Evolutionary conservation across 1,140 invertebrate species (phyloP).

Genomic region (Drosophila persimilis): DNA sequence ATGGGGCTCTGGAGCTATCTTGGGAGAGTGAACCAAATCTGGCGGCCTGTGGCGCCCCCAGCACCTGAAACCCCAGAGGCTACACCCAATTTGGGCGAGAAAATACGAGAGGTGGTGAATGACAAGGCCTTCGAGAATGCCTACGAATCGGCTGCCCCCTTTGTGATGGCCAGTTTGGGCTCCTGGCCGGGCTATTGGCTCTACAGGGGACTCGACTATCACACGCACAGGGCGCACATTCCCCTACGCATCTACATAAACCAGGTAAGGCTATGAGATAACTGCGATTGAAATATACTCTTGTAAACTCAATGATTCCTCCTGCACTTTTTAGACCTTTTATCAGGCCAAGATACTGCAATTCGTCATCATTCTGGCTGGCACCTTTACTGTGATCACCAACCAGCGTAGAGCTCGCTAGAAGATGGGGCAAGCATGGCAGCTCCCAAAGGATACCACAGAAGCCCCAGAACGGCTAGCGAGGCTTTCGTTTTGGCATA

Average conservation of each 20-base stretch:
- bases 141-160: conserved; percentile 50
- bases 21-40: no score
- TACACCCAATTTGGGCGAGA: conserved; percentile 57
- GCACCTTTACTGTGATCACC: conserved; percentile 44
- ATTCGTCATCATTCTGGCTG: conserved; percentile 58
- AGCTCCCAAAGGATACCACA: no score
- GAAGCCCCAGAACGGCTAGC: no score
- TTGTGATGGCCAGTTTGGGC: conserved; percentile 56
- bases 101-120: conserved; percentile 55
- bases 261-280: conserved; percentile 33
- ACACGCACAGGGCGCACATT: conserved; percentile 50
- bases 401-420: conserved; percentile 1
- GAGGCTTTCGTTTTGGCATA: no score
- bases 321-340: conserved; percentile 48
- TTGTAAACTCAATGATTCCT: neutral
- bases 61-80: neutral
- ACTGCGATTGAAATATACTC: no score
- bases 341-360: conserved; percentile 73
- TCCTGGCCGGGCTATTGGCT: conserved; percentile 72
- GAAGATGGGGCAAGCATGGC: no score
- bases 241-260: conserved; percentile 65
- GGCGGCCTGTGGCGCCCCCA: neutral
- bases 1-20: conserved; percentile 22
- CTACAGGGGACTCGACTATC: conserved; percentile 66
- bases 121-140: conserved; percentile 43